A percentile compares a stretch with the other conserved stretches of the same genome.
phyloP scores from a whole-genome alignment of 1,140 invertebrate species.

The Pseudomyrmex concolor region DNA sequence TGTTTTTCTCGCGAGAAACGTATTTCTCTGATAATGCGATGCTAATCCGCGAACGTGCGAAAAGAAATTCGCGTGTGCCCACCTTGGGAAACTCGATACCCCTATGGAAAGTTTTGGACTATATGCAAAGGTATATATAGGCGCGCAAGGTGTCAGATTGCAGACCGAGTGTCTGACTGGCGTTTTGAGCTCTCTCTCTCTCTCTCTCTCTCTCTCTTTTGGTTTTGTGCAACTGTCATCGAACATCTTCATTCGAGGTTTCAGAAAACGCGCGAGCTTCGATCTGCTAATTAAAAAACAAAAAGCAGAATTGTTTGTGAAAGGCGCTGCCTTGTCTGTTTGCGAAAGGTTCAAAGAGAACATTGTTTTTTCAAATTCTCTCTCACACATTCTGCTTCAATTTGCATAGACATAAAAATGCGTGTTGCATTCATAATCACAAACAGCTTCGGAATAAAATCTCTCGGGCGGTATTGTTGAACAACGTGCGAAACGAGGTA shows the following conservation, averaged over 20 bases:
- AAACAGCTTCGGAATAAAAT: background rate
- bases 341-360: too few relatives aligned
- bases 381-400: background rate
- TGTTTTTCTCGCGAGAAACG: slow-evolving; percentile 51
- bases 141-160: slow-evolving; percentile 40
- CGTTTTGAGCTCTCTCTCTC: slow-evolving; percentile 8
- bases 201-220: too few relatives aligned
- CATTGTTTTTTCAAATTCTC: background rate
- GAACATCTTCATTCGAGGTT: background rate
- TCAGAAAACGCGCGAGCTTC: background rate
- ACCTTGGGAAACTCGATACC: slow-evolving; percentile 15
- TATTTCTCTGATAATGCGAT: slow-evolving; percentile 68
- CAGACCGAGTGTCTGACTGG: slow-evolving; percentile 25
- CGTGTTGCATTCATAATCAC: background rate
- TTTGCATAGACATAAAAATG: background rate
- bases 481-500: slow-evolving; percentile 1
- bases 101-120: background rate
- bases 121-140: background rate
- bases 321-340: too few relatives aligned
- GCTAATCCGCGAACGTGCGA: slow-evolving; percentile 72
- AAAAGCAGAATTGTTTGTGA: too few relatives aligned
- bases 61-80: slow-evolving; percentile 54
- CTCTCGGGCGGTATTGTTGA: slow-evolving; percentile 3
- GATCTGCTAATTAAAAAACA: slow-evolving; percentile 20
- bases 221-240: slow-evolving; percentile 43